These are phyloP conservation scores for Syrrhaptes paradoxus DNA, from an alignment of 2,113 vertebrate genomes.

Conservation along the genomic window DNA sequence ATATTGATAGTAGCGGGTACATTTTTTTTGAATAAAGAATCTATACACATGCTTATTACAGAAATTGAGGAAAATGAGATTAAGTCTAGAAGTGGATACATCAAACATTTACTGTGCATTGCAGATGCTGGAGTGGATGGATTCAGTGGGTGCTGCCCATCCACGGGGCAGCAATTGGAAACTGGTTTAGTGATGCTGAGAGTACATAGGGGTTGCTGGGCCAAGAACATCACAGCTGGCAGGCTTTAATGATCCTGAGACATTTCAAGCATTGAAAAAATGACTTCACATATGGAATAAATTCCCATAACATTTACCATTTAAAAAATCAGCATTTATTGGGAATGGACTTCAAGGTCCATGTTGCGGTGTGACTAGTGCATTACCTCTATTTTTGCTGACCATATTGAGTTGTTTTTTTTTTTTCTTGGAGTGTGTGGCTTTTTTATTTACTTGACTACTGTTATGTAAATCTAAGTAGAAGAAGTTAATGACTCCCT, in stretches of 20 bases:
- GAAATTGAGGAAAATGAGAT: background rate
- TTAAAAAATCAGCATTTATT: background rate
- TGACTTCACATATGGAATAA: background rate
- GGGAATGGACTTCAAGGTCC: background rate
- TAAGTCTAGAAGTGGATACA: background rate
- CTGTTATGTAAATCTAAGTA: background rate
- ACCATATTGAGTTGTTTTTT: background rate
- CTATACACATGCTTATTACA: background rate
- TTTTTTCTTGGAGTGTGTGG: background rate
- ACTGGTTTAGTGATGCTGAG: background rate
- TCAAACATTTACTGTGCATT: background rate
- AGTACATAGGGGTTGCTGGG: background rate
- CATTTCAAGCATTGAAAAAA: background rate
- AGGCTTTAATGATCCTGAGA: background rate
- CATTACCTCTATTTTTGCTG: background rate
- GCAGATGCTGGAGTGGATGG: background rate
- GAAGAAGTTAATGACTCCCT: background rate
- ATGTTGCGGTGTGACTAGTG: background rate
- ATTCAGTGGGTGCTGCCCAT: background rate
- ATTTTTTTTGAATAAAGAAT: background rate
- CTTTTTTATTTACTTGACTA: background rate
- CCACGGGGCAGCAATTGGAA: background rate
- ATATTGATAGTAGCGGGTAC: background rate
- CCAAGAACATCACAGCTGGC: background rate
- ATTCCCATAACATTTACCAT: background rate